phyloP scores from a whole-genome alignment of 2,113 vertebrate species.

The Probosciger aterrimus region DNA sequence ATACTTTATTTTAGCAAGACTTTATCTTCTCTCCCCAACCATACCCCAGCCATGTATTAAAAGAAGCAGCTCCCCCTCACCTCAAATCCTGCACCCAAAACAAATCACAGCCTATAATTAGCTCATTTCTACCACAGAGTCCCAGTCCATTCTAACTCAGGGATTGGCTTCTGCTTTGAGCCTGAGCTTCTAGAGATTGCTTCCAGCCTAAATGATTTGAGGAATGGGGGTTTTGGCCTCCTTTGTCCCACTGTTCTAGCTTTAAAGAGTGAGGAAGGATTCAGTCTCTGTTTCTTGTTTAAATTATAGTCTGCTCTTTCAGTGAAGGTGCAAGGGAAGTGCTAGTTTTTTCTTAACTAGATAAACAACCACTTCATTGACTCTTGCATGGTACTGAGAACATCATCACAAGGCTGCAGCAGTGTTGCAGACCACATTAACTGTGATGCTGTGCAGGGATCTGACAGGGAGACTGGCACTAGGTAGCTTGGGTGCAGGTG shows the following conservation, averaged over 20 bases:
- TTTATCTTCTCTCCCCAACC: not conserved
- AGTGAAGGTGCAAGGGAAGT: not conserved
- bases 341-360: not conserved
- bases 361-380: accelerated
- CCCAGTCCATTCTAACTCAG: not conserved
- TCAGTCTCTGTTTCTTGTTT: not conserved
- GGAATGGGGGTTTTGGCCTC: not conserved
- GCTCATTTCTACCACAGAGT: not conserved
- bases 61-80: not conserved
- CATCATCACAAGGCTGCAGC: accelerated
- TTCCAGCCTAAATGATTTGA: not conserved
- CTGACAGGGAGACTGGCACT: not conserved
- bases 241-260: not conserved
- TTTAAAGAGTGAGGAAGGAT: not conserved
- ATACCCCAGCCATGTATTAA: not conserved
- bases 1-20: not conserved
- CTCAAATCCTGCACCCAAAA: not conserved
- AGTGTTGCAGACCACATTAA: not conserved
- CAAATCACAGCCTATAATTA: accelerated
- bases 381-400: accelerated
- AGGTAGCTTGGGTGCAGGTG: not conserved
- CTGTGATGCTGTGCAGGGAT: not conserved
- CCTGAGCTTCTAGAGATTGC: not conserved
- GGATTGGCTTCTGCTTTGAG: not conserved
- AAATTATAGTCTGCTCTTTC: not conserved